Base-by-base conservation (phyloP, 2,797 vertebrate genomes). In the Sus cebifrons region DNA sequence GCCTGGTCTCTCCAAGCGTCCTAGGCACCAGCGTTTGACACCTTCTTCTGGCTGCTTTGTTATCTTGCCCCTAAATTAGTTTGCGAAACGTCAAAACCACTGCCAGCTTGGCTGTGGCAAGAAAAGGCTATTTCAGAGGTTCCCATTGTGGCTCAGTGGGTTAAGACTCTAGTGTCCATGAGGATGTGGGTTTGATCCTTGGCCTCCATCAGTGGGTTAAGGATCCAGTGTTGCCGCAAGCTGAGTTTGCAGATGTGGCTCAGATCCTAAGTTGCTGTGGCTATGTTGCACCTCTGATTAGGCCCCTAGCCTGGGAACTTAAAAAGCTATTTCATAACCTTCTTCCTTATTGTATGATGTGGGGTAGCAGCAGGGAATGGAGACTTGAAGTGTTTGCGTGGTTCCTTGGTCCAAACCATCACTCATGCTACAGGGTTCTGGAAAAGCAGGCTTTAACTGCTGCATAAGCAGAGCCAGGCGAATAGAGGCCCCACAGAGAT, bases 371-470 rank as follows among this genome's bases (percentile, higher is more conserved):
- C 75, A 58, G 83, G 27, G 44, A 85, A 44, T 11, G 15, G 75
- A 40, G 56, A 54, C 77, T 88, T 65, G 40, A 79, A 95, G 75
- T 58, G 70, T 90, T 40, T 71, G 85, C 67, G 36, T 10, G 16
- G 56, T 58, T 49, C 90, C 77, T 73, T 73, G 52, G 58, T 86
- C 32, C 36, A 78, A 94, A 67, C 67, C 87, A 74, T 86, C 74
- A 67, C 74, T 96, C 84, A 89, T 0, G 0, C 58, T 3, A 87
- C 96, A 94, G 90, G 40, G 44, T 56, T 73, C 71, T 67, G 79
- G 86, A 75, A 91, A 94, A 73, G 58, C 67, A 81, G 70, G 23
- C 36, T 84, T 60, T 87, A 73, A 91, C 65, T n/a, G 74, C 83
- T 49, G 65, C 86, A 60, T 64, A n/a, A 52, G 82, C 29, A 27